A percentile compares a stretch with the other conserved stretches of the same genome.
Conservation (phyloP, 2,113 vertebrate genomes). For the Pangasianodon hypophthalmus region DNA sequence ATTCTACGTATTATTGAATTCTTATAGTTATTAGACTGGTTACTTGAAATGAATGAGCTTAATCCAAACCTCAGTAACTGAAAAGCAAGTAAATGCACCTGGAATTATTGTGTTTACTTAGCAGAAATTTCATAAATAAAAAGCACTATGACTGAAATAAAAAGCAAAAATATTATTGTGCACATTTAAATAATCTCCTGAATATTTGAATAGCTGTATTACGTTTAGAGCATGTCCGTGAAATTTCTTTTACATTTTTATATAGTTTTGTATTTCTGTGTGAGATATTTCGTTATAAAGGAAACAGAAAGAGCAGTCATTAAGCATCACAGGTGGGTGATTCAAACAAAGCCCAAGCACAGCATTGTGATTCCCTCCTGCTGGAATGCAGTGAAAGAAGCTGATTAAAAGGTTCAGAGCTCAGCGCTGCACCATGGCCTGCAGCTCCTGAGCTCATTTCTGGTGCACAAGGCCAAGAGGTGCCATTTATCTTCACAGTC, state of each 20-base stretch:
- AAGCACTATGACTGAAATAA: not conserved
- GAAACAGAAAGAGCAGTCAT: conserved; percentile 8
- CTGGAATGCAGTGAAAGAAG: conserved; percentile 26
- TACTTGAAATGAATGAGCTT: not conserved
- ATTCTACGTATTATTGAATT: not conserved
- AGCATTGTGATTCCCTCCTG: conserved; percentile 24
- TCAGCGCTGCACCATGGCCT: conserved; percentile 32
- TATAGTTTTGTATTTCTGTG: not conserved
- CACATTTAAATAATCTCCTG: not conserved
- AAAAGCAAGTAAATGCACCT: not conserved
- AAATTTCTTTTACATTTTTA: not conserved
- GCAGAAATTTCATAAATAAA: not conserved
- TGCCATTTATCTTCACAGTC: conserved; percentile 41
- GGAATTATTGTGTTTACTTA: not conserved
- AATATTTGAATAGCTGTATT: not conserved
- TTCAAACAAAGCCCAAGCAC: conserved; percentile 19
- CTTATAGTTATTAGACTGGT: not conserved
- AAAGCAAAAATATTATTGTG: not conserved
- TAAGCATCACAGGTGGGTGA: conserved; percentile 25
- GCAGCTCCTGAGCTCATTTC: conserved; percentile 32
- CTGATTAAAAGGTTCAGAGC: conserved; percentile 39
- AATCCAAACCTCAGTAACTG: not conserved
- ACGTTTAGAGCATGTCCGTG: not conserved
- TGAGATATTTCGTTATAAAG: conserved; percentile 10
- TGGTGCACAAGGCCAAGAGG: conserved; percentile 33